These are phyloP conservation scores for Caenorhabditis inopinata DNA, from an alignment of 1,140 invertebrate genomes.

Conservation along the genomic window DNA sequence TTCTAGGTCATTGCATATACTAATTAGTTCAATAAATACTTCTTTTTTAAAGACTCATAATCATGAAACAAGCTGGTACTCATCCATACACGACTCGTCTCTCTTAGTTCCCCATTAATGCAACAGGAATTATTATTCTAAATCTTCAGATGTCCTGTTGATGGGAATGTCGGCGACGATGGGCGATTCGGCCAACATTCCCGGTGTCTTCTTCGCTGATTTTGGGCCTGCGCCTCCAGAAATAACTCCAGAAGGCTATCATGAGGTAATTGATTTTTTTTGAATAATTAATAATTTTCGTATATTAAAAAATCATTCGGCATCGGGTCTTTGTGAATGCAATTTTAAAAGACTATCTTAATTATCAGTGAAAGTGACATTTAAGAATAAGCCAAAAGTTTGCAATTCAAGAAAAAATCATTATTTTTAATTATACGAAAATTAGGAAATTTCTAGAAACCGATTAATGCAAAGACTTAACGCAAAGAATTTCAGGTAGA, in stretches of 20 bases:
- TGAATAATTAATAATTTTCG: too few species aligned
- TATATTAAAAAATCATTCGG: too few species aligned
- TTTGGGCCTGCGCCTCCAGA: constrained; percentile 34
- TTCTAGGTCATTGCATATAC: background rate
- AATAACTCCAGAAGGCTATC: constrained; percentile 32
- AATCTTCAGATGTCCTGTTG: constrained; percentile 1
- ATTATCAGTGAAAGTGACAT: too few species aligned
- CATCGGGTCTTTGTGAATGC: too few species aligned
- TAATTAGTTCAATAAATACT: constrained; percentile 20
- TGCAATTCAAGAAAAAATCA: background rate
- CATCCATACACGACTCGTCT: background rate
- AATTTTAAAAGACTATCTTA: too few species aligned
- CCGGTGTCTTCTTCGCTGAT: constrained; percentile 36
- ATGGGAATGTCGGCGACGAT: constrained; percentile 18
- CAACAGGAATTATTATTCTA: too few species aligned
- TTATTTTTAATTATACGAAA: too few species aligned
- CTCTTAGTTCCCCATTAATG: background rate
- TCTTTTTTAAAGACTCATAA: too few species aligned
- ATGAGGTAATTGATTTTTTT: too few species aligned
- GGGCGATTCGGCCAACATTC: constrained; percentile 5
- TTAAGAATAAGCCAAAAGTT: background rate
- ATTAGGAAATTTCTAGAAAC: too few species aligned
- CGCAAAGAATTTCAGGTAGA: constrained; percentile 71
- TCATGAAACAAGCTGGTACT: too few species aligned
- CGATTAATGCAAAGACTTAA: too few species aligned